Percentiles rank a stretch among this genome's conserved stretches.
phyloP scores from a whole-genome alignment of 2,797 vertebrate species.

The Pyrocephalus nanus region DNA sequence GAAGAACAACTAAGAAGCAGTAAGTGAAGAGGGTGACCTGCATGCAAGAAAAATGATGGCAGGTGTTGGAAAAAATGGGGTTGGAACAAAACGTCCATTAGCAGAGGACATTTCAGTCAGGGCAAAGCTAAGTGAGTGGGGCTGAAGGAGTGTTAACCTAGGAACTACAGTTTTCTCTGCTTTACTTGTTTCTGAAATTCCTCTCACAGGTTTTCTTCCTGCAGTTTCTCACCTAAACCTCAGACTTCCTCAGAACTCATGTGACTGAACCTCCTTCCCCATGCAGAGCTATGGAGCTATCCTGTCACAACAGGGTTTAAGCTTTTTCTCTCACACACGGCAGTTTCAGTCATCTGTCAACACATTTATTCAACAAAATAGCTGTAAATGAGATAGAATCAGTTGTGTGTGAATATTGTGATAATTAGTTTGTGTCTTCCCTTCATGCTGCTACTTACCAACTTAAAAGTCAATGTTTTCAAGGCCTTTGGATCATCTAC shows the following conservation, averaged over 20 bases:
- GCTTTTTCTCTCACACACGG: background rate
- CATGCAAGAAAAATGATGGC: background rate
- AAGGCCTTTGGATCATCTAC: conserved; percentile 95
- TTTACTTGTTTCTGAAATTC: background rate
- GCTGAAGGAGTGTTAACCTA: background rate
- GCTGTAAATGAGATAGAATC: background rate
- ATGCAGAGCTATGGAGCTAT: background rate
- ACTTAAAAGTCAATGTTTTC: conserved; percentile 97
- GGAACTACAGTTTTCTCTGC: background rate
- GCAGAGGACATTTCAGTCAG: background rate
- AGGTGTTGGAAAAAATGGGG: background rate
- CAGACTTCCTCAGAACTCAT: background rate
- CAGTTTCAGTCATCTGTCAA: background rate
- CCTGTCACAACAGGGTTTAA: background rate
- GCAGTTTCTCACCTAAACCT: background rate
- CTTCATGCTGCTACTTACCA: conserved; percentile 85
- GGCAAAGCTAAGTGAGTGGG: background rate
- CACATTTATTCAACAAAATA: background rate
- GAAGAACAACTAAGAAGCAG: background rate
- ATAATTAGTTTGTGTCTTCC: background rate
- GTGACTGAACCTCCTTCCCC: background rate
- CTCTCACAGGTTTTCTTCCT: background rate
- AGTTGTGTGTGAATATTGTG: background rate
- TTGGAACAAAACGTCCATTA: background rate
- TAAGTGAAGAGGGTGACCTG: background rate